Evolutionary conservation across 92 coral and sea anemone species (phyloP), one percentile per base, ranked within the genome.

Genomic region (Phenganax marumi): DNA sequence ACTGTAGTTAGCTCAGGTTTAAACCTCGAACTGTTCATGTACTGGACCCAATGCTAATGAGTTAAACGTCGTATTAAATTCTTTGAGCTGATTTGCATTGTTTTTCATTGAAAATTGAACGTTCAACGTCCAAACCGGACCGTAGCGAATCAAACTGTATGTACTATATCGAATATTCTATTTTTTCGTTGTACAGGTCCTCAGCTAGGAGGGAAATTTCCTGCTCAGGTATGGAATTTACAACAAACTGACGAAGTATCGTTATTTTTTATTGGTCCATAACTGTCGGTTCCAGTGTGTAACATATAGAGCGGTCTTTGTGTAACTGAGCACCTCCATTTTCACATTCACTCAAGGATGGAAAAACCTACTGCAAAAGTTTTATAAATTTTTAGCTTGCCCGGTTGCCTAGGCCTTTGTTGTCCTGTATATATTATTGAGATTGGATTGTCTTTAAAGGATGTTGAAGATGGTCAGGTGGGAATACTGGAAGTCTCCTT

Each of bases 161-260:
- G 43, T 33, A 33, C 43, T 0, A 57, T 77, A 49, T 33, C 23
- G 10, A 77, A 14, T 19, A 14, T 52, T 72, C 8, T 16, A 18
- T 10, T 17, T 47, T 24, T 39, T 84, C 6, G 19, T 1, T 26
- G 75, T 77, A 16, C 71, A 95, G 98, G 98, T 66, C 95, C 97
- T 22, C 98, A 95, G 64, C 97, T 95, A 48, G 98, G 93, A 17
- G 98, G 98, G 0, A 93, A 90, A 50, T 95, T 95, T 85, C 96
- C 96, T 10, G 90, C 93, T 7, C 88, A 92, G 97, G 98, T 95
- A 83, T 33, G 19, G 18, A 66, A 25, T 24, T n/a, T 17, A 8
- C 3, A 19, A 62, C 18, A 12, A 19, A 49, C 22, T 19, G 12
- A 33, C 19, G 23, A 49, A 2, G 1, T 51, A 43, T 23, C 18